Base-by-base conservation (phyloP, 2,113 vertebrate species). In the Hylia prasina region DNA sequence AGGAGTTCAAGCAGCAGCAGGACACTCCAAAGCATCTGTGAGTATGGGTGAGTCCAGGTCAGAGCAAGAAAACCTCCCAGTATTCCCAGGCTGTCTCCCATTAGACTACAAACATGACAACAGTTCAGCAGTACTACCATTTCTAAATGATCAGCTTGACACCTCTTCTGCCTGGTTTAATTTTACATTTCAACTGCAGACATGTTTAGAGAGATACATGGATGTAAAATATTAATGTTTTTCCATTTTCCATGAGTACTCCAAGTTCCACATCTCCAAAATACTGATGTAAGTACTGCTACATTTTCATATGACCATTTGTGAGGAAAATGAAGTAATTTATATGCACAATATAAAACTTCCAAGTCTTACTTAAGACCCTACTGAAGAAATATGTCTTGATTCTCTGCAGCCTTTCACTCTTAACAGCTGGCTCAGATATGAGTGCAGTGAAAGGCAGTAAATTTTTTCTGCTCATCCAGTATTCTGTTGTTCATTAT, bases 31-130 rank as follows among this genome's bases (percentile, higher is more conserved):
- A 73, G 13, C 15, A 25, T 68, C 61, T 56, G 19, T 48, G 53
- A 27, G 60, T 0, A 0, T 66, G 82, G 40, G 13, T 9, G 33
- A 60, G 22, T 60, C 30, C 39, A 60, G 58, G 23, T 19, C 54
- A 69, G 80, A 47, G 47, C 56, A 33, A 20, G 15, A 42, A 90
- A 63, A 25, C 27, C 13, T 83, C 42, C 31, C 42, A 19, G 31
- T 33, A 15, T n/a, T 70, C 48, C 47, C 44, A 65, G 57, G 33
- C 27, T 50, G 50, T 39, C 64, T 76, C 28, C 64, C 33, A n/a
- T 58, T 70, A 25, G 57, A 58, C 65, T n/a, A 57, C 27, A 78
- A 44, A n/a, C 40, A 27, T 31, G 61, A 54, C 39, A 68, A 45
- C 12, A 81, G 39, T 47, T 90, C 90, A 81, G 35, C 50, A 85